Evolutionary conservation across 2,797 vertebrate genomes (phyloP).

Genomic region (Gorsachius magnificus): DNA sequence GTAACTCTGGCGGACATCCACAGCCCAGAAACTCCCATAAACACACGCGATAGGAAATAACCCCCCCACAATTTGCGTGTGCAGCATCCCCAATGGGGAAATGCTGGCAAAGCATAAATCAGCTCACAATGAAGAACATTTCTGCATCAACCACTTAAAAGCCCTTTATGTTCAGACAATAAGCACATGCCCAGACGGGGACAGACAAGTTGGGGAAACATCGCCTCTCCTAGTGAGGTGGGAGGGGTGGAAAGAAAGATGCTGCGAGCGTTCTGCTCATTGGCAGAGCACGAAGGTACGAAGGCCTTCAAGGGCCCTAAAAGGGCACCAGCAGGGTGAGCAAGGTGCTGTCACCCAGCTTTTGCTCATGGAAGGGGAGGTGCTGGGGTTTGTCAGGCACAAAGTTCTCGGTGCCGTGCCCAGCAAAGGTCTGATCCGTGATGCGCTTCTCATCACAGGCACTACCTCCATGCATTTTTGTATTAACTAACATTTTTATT

Average conservation of each 20-base stretch:
- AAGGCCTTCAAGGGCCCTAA: neutral
- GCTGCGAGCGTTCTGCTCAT: neutral
- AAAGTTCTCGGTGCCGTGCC: rapidly evolving
- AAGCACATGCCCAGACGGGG: neutral
- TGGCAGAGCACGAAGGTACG: neutral
- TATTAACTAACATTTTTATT: neutral
- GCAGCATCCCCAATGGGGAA: neutral
- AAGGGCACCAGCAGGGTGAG: neutral
- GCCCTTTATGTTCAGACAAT: neutral
- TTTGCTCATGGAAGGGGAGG: neutral
- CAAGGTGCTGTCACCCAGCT: too few relatives aligned
- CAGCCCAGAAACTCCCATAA: neutral
- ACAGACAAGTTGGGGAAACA: neutral
- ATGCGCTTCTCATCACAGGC: neutral
- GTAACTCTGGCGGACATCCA: too few relatives aligned
- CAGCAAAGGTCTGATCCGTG: neutral
- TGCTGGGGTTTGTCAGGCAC: too few relatives aligned
- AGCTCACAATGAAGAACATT: neutral
- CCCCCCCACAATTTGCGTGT: rapidly evolving
- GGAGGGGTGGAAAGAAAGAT: neutral
- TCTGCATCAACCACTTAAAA: neutral
- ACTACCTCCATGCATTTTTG: rapidly evolving
- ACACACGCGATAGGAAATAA: neutral
- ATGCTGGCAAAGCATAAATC: neutral
- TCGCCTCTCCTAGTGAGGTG: neutral